Evolutionary conservation across 2,113 vertebrate species (phyloP), one percentile per base, ranked within the genome.

Genomic region (Aspiorhynchus laticeps): DNA sequence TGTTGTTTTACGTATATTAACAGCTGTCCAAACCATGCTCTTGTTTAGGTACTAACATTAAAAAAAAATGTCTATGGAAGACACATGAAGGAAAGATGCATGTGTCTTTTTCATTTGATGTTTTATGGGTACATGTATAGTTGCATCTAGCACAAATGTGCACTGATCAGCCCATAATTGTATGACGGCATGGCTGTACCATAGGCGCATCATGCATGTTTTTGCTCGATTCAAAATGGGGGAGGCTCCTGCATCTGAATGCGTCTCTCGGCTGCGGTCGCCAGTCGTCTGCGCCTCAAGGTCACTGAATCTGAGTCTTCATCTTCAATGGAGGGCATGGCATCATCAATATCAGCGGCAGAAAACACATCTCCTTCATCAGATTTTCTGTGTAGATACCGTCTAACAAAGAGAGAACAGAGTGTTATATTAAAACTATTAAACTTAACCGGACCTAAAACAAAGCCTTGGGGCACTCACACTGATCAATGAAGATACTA

Each of bases 221-320:
- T 9, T 87, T 63, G 73, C 73, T 83, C 28, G 28, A 31, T n/a
- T 86, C 77, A 33, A 79, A 73, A 87, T 79, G 61, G 71, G 73
- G 41, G 83, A 7, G 61, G 79, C 38, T 79, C 24, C 5, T 96
- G 97, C 91, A 94, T 96, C 93, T 97, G 97, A 69, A 98, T 95
- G 26, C 97, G 96, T 31, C 97, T 95, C 67, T 99, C 98, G 0
- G 97, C 97, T 0, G 97, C 97, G 0, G 96, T 96, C 0, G 97
- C 97, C 87, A 98, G 93, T 85, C 93, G 96, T 91, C 96, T 94
- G 83, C 96, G 96, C 31, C 97, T 96, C 91, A 97, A 85, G 8
- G 94, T 92, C 88, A 94, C 91, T 0, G 94, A 91, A 69, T 98
- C 96, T 0, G 95, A 91, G 26, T 74, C 43, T 75, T 93, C 92